Evolutionary conservation across 2,888 invertebrate species (phyloP), one percentile per base, ranked within the genome.

Genomic region (Agrotis exclamationis): DNA sequence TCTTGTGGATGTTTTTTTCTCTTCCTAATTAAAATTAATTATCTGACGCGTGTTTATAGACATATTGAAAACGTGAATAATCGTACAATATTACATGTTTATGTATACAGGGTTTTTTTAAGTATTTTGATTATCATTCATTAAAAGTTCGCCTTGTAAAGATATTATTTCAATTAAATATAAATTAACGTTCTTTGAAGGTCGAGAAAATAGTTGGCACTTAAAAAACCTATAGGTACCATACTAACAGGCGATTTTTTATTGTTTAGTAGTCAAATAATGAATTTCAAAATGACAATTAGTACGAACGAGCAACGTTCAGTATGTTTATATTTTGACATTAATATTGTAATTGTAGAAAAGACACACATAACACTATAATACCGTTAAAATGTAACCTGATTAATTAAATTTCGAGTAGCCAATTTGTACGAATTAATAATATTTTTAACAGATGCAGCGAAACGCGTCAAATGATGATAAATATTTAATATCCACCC

Each of bases 171-270:
- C 20, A 53, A 75, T 80, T 67, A 68, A 68, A 58, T n/a, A 53
- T 45, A 51, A 81, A 76, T 63, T 82, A 72, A 77, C 76, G 79
- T 81, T 73, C 71, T 28, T 59, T 69, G 68, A 74, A 83, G 84
- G 83, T 74, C 68, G 9, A 62, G 62, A 76, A 79, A 84, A 28
- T 5, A 9, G 0, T 47, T 20, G 13, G 9, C 4, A 57, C n/a
- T 20, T 57, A n/a, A 5, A 48, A 54, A 4, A 44, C 9, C 1
- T n/a, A 22, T 44, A 7, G 65, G 39, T 14, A 1, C 24, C 20
- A 2, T 39, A 39, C 39, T 1, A 11, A 39, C 11, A 11, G 11
- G 39, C 6, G 6, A 39, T 11, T 11, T 22, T 14, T 3, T 33
- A 16, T 20, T 63, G 9, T 22, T 63, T n/a, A 33, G 7, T 39